These are phyloP conservation scores for Cynopterus sphinx DNA, from an alignment of 2,797 vertebrate species.

Conservation along the genomic window DNA sequence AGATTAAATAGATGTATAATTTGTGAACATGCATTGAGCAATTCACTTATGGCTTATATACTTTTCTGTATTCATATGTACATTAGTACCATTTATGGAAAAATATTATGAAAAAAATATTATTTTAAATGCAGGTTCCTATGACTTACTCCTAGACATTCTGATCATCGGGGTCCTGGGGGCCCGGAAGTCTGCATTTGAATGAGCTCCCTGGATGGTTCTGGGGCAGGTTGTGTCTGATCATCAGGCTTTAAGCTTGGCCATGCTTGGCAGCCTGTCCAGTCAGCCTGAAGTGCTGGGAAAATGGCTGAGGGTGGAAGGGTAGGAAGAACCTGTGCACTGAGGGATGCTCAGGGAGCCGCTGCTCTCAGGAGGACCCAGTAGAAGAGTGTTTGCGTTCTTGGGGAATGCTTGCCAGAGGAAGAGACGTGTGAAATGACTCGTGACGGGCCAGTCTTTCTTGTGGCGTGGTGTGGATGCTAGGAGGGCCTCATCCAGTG, in stretches of 20 bases:
- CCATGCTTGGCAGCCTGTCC: background rate
- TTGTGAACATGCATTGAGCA: background rate
- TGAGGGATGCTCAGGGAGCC: background rate
- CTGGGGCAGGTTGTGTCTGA: background rate
- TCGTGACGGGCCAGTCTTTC: background rate
- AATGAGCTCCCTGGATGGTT: background rate
- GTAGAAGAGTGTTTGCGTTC: background rate
- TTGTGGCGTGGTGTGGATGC: fast-evolving
- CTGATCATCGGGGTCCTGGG: background rate
- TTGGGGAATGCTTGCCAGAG: fast-evolving
- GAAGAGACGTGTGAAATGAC: background rate
- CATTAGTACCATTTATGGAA: background rate
- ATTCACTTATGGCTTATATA: background rate
- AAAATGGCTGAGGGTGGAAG: background rate
- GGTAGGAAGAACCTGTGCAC: background rate
- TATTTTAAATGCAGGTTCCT: background rate
- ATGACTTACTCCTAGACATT: background rate
- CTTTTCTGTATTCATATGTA: background rate
- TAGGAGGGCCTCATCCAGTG: too few relatives aligned
- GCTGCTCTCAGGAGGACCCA: fast-evolving
- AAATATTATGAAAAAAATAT: too few relatives aligned
- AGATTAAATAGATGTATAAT: background rate
- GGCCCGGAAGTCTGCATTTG: background rate
- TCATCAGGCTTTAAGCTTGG: background rate
- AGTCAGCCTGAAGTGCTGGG: background rate